Conservation (phyloP, 2,888 invertebrate genomes). For the Muschampia plurimacula region DNA sequence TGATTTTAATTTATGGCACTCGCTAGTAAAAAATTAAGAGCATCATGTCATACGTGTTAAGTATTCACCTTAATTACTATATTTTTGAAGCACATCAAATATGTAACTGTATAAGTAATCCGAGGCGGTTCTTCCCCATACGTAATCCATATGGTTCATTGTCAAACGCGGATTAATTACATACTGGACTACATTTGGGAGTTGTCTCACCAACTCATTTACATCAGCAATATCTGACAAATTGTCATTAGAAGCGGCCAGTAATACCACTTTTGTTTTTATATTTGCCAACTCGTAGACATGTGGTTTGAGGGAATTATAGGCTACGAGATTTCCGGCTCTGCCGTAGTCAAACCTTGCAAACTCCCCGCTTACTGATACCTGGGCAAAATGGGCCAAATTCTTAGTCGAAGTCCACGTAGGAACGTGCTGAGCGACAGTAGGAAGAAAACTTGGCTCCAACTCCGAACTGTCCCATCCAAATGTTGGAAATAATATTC, state of each 20-base stretch:
- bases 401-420: slow-evolving; percentile 13
- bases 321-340: slow-evolving; percentile 33
- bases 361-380: slow-evolving; percentile 25
- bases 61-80: background rate
- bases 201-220: slow-evolving; percentile 16
- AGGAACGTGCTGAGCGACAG: slow-evolving; percentile 7
- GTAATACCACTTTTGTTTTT: slow-evolving; percentile 41
- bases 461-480: slow-evolving; percentile 23
- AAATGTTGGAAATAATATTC: background rate
- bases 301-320: slow-evolving; percentile 41
- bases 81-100: slow-evolving; percentile 21
- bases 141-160: slow-evolving; percentile 50
- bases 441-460: slow-evolving; percentile 21
- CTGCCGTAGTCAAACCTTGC: slow-evolving; percentile 46
- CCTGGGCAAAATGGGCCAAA: background rate
- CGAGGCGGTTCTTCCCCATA: slow-evolving; percentile 46
- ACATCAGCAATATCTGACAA: slow-evolving; percentile 39
- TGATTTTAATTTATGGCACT: too few species aligned
- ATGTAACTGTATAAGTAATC: slow-evolving; percentile 46
- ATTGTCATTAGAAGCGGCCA: slow-evolving; percentile 43
- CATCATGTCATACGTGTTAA: too few species aligned
- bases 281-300: slow-evolving; percentile 43
- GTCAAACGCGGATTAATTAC: slow-evolving; percentile 33
- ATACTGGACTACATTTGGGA: slow-evolving; percentile 37
- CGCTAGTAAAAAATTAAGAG: too few species aligned